Base-by-base conservation (phyloP, 2,113 vertebrate species). In the Vidua macroura region DNA sequence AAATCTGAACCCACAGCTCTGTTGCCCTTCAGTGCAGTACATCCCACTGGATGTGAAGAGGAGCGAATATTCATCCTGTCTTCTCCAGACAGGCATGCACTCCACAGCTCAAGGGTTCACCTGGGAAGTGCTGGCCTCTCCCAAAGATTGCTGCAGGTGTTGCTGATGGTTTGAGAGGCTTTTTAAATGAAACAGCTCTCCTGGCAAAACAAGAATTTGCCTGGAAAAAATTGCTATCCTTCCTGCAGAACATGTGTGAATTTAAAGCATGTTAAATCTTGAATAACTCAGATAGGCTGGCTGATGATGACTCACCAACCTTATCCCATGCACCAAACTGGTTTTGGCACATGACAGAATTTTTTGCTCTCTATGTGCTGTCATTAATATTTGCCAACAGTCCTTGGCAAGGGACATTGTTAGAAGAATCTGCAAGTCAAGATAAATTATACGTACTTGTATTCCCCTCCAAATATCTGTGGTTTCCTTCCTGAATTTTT, bases 31-130 rank as follows among this genome's bases (percentile, higher is more conserved):
- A 41, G 16, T 21, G n/a, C 49, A 58, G 20, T 14, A 15, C 6
- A 1, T 56, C 24, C 60, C 66, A 8, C 20, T 63, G 37, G 24
- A 41, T 15, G 4, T 3, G 31, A 33, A 19, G 41, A 76, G 58
- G 10, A 58, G 13, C 0, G 2, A 43, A 13, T 3, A 11, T 30
- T 74, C 35, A 1, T 16, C 48, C 37, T 6, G 0, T 30, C 23
- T 11, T 77, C 83, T 88, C 39, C 43, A 63, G 30, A 20, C 24
- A 22, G 0, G 0, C 18, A 8, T 4, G 1, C 5, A 13, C 13
- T 51, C 51, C 68, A 20, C 5, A 27, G 46, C 43, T 74, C 55
- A 35, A 8, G 30, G 4, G 4, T 7, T 31, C 33, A 51, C 15
- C 35, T 67, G 59, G 24, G 46, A 59, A 59, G 21, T 39, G 21